phyloP scores from a whole-genome alignment of 2,113 vertebrate genomes.

The Theristicus caerulescens region DNA sequence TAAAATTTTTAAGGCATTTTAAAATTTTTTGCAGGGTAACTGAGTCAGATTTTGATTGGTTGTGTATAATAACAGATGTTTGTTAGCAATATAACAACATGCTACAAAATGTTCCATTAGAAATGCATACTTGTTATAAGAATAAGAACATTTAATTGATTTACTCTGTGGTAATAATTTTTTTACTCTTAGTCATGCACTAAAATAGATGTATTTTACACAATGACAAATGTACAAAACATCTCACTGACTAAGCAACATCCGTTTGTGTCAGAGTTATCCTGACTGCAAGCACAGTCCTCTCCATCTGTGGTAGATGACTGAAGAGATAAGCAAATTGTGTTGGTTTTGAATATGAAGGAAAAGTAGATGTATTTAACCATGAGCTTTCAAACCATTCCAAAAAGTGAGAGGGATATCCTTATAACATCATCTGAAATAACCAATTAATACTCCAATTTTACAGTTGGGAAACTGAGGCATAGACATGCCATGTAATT shows the following conservation, averaged over 20 bases:
- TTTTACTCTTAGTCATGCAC: neutral
- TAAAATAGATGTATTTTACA: slow-evolving; percentile 19
- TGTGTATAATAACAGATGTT: neutral
- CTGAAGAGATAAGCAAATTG: neutral
- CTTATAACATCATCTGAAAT: neutral
- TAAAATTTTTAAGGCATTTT: neutral
- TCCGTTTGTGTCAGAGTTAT: neutral
- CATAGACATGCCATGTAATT: neutral
- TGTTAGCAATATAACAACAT: neutral
- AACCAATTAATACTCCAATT: neutral
- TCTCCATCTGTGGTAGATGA: neutral
- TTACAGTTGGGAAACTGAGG: neutral
- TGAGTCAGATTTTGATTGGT: neutral
- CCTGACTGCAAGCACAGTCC: neutral
- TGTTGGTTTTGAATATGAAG: neutral
- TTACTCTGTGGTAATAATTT: neutral
- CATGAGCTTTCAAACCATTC: neutral
- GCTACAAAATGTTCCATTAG: neutral
- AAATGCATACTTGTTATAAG: neutral
- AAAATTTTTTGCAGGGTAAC: neutral
- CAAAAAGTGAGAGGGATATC: neutral
- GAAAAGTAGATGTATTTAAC: neutral
- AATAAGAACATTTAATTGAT: slow-evolving; percentile 1
- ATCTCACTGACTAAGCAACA: neutral
- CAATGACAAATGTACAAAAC: neutral